phyloP scores from a whole-genome alignment of 53 echinoderm and acorn worm species.

The Crossaster papposus region DNA sequence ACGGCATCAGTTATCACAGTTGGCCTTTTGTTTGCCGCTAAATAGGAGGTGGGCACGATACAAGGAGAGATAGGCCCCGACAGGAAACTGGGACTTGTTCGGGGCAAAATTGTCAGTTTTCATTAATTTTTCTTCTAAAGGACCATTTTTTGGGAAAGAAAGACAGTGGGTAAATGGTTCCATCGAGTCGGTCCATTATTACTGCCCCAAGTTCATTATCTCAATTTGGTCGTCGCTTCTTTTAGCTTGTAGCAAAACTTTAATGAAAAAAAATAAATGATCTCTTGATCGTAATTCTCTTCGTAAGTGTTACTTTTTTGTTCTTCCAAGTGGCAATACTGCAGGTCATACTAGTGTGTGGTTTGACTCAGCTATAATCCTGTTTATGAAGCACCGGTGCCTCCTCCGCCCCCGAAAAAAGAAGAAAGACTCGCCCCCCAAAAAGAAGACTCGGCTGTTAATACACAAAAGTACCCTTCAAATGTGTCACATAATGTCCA shows the following conservation, averaged over 20 bases:
- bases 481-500: background rate
- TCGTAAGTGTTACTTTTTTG: background rate
- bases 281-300: background rate
- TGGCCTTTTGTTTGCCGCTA: slow-evolving; percentile 42
- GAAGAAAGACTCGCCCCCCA: background rate
- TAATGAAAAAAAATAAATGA: slow-evolving; percentile 15
- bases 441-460: background rate
- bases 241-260: background rate
- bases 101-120: slow-evolving; percentile 51
- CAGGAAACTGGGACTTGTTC: slow-evolving; percentile 42
- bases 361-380: background rate
- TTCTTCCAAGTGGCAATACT: background rate
- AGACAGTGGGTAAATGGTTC: background rate
- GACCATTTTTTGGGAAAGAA: background rate
- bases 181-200: background rate
- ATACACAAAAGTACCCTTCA: background rate
- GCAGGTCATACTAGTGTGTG: background rate
- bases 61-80: slow-evolving; percentile 37
- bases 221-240: background rate
- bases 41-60: slow-evolving; percentile 60
- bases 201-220: slow-evolving; percentile 14
- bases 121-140: slow-evolving; percentile 37
- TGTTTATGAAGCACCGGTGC: background rate
- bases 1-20: slow-evolving; percentile 24
- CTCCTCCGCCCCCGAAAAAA: background rate